A percentile compares a stretch with the other conserved stretches of the same genome.
phyloP scores from a whole-genome alignment of 2,888 invertebrate genomes.

The Andricus curvator region DNA sequence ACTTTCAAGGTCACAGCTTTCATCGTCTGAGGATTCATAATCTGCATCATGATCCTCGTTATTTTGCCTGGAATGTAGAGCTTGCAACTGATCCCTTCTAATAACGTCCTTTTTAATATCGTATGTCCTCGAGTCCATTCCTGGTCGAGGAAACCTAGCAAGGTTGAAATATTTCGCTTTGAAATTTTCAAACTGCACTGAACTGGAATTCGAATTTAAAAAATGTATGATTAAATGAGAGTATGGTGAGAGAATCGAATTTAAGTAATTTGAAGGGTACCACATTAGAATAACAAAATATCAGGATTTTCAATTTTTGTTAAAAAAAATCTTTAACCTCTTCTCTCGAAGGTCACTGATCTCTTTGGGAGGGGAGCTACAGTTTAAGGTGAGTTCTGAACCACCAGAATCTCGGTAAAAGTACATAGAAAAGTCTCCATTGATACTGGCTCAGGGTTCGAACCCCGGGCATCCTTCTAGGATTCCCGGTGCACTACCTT shows the following conservation, averaged over 20 bases:
- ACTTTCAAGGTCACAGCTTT: conserved; percentile 72
- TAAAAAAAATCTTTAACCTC: too few species aligned
- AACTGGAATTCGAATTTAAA: conserved; percentile 1
- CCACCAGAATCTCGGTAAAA: too few species aligned
- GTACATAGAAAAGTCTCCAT: too few species aligned
- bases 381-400: too few species aligned
- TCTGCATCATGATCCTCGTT: conserved; percentile 61
- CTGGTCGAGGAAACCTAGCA: conserved; percentile 57
- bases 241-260: not conserved
- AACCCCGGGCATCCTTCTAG: too few species aligned
- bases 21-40: conserved; percentile 73
- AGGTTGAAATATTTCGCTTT: conserved; percentile 43
- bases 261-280: too few species aligned
- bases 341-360: too few species aligned
- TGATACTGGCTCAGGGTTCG: too few species aligned
- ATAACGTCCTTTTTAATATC: conserved; percentile 64
- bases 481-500: too few species aligned
- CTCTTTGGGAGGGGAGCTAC: too few species aligned
- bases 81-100: conserved; percentile 54
- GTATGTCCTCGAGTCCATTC: conserved; percentile 66
- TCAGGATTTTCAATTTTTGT: too few species aligned
- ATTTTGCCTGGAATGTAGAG: conserved; percentile 55
- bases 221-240: not conserved
- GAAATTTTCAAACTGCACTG: conserved; percentile 40
- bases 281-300: too few species aligned